phyloP scores from a whole-genome alignment of 2,113 vertebrate genomes.

The Anguilla japonica region DNA sequence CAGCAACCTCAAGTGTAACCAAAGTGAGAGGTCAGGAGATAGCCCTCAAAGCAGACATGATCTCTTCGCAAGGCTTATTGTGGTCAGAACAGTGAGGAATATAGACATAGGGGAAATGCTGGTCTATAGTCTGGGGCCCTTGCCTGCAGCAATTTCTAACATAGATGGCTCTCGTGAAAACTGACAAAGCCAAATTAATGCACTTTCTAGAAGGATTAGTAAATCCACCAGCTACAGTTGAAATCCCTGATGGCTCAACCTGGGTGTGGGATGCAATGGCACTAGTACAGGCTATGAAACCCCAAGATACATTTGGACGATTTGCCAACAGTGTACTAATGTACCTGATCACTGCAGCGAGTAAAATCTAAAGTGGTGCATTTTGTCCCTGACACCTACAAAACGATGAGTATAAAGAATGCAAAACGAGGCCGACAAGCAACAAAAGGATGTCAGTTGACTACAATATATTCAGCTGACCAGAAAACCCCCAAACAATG shows the following conservation, averaged over 20 bases:
- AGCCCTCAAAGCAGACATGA: constrained; percentile 36
- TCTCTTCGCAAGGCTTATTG: constrained; percentile 30
- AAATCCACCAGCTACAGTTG: too few relatives aligned
- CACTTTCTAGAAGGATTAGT: too few relatives aligned
- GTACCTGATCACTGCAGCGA: neutral
- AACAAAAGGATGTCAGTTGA: too few relatives aligned
- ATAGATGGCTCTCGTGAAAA: constrained; percentile 17
- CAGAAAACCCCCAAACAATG: too few relatives aligned
- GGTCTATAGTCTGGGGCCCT: too few relatives aligned
- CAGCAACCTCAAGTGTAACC: constrained; percentile 22
- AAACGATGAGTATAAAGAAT: neutral
- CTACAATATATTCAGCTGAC: too few relatives aligned
- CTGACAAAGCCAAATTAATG: too few relatives aligned
- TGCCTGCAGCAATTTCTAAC: constrained; percentile 13
- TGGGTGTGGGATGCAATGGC: neutral
- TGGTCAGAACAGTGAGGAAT: constrained; percentile 5
- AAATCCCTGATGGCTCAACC: neutral
- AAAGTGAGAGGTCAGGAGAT: constrained; percentile 39
- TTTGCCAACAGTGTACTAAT: too few relatives aligned
- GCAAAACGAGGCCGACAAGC: constrained; percentile 29
- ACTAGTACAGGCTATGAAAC: neutral
- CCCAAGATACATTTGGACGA: too few relatives aligned
- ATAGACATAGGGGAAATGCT: too few relatives aligned
- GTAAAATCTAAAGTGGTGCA: constrained; percentile 13
- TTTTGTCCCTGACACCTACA: constrained; percentile 21